These are phyloP conservation scores for Perdix hodgsoniae DNA, from an alignment of 2,797 vertebrate genomes.

Conservation along the genomic window DNA sequence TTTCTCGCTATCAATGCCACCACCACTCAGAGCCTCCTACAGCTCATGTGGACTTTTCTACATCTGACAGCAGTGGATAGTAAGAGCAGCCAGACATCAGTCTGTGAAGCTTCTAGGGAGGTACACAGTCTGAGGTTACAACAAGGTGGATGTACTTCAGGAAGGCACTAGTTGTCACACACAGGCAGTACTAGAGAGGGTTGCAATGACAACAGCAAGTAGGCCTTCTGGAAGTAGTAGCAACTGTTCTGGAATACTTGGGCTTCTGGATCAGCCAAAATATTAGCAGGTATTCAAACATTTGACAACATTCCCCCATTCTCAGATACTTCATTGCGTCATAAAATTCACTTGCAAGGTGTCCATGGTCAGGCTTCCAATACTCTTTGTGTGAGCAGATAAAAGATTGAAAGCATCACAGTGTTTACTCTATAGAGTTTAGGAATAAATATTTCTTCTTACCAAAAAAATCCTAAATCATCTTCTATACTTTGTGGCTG, in stretches of 20 bases:
- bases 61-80: background rate
- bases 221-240: background rate
- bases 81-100: background rate
- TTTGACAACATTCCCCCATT: background rate
- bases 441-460: conserved; percentile 18
- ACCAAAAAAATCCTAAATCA: conserved; percentile 28
- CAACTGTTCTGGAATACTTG: background rate
- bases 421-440: conserved; percentile 2
- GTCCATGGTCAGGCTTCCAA: background rate
- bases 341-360: background rate
- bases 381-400: background rate
- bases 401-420: background rate
- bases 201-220: background rate
- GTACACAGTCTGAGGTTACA: background rate
- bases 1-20: background rate
- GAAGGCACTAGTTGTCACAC: background rate
- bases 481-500: conserved; percentile 24
- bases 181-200: background rate
- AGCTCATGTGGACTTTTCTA: rapidly evolving
- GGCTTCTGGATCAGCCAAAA: background rate
- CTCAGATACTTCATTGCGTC: background rate
- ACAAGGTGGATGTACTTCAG: background rate
- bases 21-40: background rate
- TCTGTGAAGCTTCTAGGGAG: background rate
- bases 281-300: background rate